These are phyloP conservation scores for Spialia ferax DNA, from an alignment of 2,888 invertebrate species.

Conservation along the genomic window DNA sequence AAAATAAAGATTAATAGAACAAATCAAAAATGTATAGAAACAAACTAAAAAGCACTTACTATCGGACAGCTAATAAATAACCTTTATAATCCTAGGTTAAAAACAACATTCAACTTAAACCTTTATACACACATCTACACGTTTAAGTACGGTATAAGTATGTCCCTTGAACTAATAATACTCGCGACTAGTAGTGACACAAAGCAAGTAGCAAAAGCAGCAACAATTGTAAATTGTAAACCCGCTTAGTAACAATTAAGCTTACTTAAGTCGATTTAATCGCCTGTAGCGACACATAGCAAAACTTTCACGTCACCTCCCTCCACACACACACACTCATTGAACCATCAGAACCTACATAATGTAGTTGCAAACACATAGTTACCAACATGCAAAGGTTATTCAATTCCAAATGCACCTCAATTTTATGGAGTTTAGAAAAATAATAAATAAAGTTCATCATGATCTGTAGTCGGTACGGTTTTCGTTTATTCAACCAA, in stretches of 20 bases:
- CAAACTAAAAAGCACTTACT: neutral
- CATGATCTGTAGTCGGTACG: too few species aligned
- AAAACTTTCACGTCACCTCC: conserved; percentile 32
- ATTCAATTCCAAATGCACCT: neutral
- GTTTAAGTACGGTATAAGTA: neutral
- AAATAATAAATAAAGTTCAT: too few species aligned
- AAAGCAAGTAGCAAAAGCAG: neutral
- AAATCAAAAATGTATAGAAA: too few species aligned
- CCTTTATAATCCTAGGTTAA: too few species aligned
- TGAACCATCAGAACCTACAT: neutral
- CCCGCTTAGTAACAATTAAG: conserved; percentile 29
- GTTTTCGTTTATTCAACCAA: too few species aligned
- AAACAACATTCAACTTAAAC: neutral
- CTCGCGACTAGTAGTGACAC: neutral
- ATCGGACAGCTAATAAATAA: neutral
- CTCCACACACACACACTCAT: neutral
- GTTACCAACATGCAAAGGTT: neutral
- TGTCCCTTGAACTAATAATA: neutral
- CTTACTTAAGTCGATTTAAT: conserved; percentile 30
- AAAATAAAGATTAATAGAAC: too few species aligned
- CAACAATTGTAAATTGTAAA: conserved; percentile 17
- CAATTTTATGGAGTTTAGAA: too few species aligned
- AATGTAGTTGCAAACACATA: neutral
- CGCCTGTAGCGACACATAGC: conserved; percentile 17
- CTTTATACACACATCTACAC: neutral